Evolutionary conservation across 2,888 invertebrate species (phyloP).

Genomic region (Globia sparganii): DNA sequence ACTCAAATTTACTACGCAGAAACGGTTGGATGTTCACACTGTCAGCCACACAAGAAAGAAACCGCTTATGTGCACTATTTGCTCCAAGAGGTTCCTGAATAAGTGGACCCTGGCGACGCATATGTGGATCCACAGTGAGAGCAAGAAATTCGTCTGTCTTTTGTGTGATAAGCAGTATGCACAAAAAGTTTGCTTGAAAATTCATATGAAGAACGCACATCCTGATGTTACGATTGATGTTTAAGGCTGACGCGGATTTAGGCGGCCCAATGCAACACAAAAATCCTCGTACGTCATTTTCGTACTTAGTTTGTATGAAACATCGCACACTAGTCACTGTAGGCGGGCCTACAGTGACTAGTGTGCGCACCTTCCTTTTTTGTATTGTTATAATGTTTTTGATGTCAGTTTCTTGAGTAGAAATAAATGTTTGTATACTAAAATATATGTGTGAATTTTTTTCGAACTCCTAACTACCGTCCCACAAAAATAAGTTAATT

Average conservation of each 20-base stretch:
- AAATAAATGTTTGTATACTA: constrained; percentile 35
- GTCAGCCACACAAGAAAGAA: constrained; percentile 88
- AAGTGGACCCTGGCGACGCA: constrained; percentile 85
- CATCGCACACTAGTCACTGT: constrained; percentile 2
- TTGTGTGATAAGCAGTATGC: constrained; percentile 82
- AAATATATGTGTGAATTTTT: neutral
- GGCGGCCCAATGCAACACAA: neutral
- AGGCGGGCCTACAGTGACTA: no score
- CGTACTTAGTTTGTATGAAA: neutral
- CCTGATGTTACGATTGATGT: constrained; percentile 70
- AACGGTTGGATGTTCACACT: constrained; percentile 81
- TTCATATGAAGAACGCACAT: constrained; percentile 80
- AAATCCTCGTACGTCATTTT: neutral
- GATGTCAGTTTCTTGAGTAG: constrained; percentile 2
- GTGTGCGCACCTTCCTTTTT: neutral
- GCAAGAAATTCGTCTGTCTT: constrained; percentile 79
- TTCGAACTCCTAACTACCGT: neutral
- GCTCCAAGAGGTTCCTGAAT: constrained; percentile 87
- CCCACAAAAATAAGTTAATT: neutral
- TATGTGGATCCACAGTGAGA: constrained; percentile 84
- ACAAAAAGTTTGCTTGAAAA: constrained; percentile 83
- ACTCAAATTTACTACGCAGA: constrained; percentile 76
- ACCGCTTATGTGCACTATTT: constrained; percentile 83
- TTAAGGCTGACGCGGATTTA: constrained; percentile 17
- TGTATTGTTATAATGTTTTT: neutral